phyloP scores from a whole-genome alignment of 2,797 vertebrate species.

The Tympanoctomys barrerae region DNA sequence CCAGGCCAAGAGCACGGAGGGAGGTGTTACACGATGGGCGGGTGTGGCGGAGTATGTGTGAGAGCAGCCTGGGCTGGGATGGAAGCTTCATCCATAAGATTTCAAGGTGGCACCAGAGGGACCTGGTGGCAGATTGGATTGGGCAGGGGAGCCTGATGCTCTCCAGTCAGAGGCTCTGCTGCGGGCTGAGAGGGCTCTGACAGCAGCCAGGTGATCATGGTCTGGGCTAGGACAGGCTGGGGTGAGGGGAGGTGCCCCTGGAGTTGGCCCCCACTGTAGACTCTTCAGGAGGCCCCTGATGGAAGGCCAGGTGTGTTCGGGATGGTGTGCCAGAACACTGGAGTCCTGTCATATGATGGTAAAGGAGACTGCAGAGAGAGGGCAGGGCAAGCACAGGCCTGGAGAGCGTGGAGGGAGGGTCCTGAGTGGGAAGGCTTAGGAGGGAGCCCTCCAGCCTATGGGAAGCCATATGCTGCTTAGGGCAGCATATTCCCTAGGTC shows the following conservation, averaged over 20 bases:
- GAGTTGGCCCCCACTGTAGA: background rate
- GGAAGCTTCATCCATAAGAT: background rate
- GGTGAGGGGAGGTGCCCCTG: background rate
- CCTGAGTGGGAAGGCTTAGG: background rate
- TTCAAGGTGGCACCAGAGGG: background rate
- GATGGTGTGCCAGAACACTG: background rate
- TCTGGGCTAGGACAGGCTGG: background rate
- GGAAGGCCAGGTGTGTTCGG: background rate
- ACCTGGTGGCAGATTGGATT: background rate
- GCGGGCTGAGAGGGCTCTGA: rapidly evolving
- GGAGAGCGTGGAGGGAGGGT: background rate
- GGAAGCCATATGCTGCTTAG: background rate
- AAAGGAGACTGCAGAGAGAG: background rate
- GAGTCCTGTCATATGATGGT: background rate
- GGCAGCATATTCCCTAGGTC: no score
- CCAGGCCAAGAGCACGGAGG: background rate
- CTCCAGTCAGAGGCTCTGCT: background rate
- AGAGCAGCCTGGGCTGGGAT: background rate
- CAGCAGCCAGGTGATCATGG: rapidly evolving
- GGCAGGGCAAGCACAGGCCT: background rate
- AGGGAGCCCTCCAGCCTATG: background rate
- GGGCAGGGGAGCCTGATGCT: background rate
- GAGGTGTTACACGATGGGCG: background rate
- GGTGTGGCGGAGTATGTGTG: rapidly evolving
- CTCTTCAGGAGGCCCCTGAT: background rate